A percentile compares a stretch with the other conserved stretches of the same genome.
phyloP scores from a whole-genome alignment of 2,888 invertebrate genomes.

The Phrixothrix hirtus region DNA sequence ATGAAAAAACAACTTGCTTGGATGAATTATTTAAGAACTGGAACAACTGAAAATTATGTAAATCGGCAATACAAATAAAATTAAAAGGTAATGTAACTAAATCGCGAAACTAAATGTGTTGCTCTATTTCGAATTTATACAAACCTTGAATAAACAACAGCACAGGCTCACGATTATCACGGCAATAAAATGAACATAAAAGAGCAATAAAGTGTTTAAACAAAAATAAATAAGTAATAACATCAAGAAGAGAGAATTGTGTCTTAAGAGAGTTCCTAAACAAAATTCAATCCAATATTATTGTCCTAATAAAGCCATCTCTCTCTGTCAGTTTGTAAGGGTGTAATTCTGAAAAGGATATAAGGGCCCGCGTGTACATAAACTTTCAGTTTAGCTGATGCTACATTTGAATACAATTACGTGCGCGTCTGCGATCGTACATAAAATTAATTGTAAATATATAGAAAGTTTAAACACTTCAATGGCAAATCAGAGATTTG shows the following conservation, averaged over 20 bases:
- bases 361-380: constrained; percentile 20
- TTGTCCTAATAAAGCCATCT: constrained; percentile 17
- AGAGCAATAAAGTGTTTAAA: constrained; percentile 28
- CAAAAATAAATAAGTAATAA: constrained; percentile 31
- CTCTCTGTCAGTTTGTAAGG: constrained; percentile 7
- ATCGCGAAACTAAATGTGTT: constrained; percentile 11
- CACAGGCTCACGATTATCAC: constrained; percentile 25
- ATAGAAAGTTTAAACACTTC: constrained; percentile 57
- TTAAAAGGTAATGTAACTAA: constrained; percentile 7
- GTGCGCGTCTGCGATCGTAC: constrained; percentile 50
- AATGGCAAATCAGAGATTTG: constrained; percentile 56
- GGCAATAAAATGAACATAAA: constrained; percentile 26
- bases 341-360: constrained; percentile 19
- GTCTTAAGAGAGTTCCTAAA: constrained; percentile 31
- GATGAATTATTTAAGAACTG: too few relatives aligned
- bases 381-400: constrained; percentile 20
- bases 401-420: constrained; percentile 57
- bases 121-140: constrained; percentile 25
- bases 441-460: constrained; percentile 57
- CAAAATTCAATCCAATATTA: constrained; percentile 17
- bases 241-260: constrained; percentile 24
- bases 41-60: too few relatives aligned
- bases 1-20: too few relatives aligned
- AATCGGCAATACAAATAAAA: too few relatives aligned
- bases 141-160: constrained; percentile 24